These are phyloP conservation scores for Holcopasites calliopsidis DNA, from an alignment of 1,140 invertebrate species.

Conservation along the genomic window DNA sequence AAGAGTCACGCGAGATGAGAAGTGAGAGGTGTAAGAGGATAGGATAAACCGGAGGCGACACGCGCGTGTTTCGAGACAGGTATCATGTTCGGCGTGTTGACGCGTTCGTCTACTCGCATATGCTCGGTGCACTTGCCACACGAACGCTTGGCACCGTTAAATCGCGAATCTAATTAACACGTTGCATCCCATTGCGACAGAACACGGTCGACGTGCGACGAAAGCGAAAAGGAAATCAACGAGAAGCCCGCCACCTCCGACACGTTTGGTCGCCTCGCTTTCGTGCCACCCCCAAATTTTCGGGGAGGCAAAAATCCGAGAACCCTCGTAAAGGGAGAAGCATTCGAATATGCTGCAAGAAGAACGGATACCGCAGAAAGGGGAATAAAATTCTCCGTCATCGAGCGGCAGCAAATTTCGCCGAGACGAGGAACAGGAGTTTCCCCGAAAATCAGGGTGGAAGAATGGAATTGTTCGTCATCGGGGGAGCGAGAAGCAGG, in stretches of 20 bases:
- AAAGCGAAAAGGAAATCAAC: background rate
- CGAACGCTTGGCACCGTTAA: conserved; percentile 30
- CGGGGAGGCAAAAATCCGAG: too few species aligned
- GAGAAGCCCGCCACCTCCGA: background rate
- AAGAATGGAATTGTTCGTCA: background rate
- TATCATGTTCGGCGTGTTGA: conserved; percentile 33
- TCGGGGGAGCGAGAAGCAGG: background rate
- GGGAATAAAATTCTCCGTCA: background rate
- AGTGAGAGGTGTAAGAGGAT: conserved; percentile 39
- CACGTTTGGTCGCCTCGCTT: background rate
- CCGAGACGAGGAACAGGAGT: background rate
- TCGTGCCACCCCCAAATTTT: too few species aligned
- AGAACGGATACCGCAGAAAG: too few species aligned
- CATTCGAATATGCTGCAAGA: too few species aligned
- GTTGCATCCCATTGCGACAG: conserved; percentile 29
- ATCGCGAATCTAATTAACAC: conserved; percentile 43
- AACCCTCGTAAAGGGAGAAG: too few species aligned
- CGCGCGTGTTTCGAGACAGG: conserved; percentile 35
- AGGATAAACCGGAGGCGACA: conserved; percentile 37
- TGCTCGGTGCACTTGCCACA: conserved; percentile 24
- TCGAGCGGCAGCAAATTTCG: background rate
- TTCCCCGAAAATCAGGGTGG: background rate
- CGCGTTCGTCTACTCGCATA: conserved; percentile 20
- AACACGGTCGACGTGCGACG: background rate
- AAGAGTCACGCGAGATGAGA: conserved; percentile 36